Evolutionary conservation across 2,113 vertebrate species (phyloP), one percentile per base, ranked within the genome.

Genomic region (Ahaetulla prasina): DNA sequence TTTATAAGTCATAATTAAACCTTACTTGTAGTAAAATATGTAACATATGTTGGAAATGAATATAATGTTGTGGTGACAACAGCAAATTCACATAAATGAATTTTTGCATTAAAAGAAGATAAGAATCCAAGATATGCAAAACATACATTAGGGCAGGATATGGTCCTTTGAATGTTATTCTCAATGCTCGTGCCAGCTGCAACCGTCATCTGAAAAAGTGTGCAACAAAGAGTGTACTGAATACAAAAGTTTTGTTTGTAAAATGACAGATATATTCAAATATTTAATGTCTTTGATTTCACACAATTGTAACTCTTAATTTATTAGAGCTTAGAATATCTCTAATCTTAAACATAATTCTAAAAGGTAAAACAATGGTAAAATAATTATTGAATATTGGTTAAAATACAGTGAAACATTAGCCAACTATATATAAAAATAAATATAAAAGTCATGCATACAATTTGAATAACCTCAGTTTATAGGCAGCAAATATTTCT

Each of bases 91-190:
- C 49, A 93, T 91, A 94, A 80, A 95, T 93, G 92, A 96, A 85
- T 86, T 30, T 96, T 96, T 1, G 8, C 94, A 95, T 91, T 96
- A 30, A 94, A 94, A 95, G 95, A 30, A 96, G 0, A 0, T 52
- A 95, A 94, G 95, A 96, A 96, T 95, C 90, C 95, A 95, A 97
- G 95, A 96, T 94, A 96, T 90, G 93, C 92, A 88, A 94, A 96
- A 97, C 97, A 97, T 97, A 97, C 97, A 97, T 97, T 97, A 96
- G 97, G 97, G 97, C 97, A 97, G 97, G 97, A 97, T 96, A 97
- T 96, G 96, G 97, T 97, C 97, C 97, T 97, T 97, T 97, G 97
- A 97, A 97, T 97, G 96, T 97, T 97, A 97, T 96, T 97, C 96
- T 97, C 97, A 97, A 96, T 97, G 96, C 96, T 97, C 94, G 97